A percentile compares a stretch with the other conserved stretches of the same genome.
Conservation (phyloP, 1,140 invertebrate species). For the Lepidostoma basale region DNA sequence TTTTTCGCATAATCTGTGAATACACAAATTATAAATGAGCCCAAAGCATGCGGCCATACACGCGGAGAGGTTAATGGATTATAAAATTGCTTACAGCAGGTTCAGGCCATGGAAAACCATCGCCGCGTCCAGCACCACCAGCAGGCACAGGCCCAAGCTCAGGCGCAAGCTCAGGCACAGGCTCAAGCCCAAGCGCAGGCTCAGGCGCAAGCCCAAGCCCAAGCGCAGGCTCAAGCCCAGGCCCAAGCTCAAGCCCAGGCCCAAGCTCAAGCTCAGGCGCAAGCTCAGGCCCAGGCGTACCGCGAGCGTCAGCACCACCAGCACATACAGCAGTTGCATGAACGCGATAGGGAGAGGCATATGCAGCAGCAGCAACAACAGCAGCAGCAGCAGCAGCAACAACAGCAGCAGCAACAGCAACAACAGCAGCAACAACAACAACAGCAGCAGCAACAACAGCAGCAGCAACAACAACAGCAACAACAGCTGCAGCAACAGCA, state of each 20-base stretch:
- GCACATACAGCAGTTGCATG: constrained; percentile 48
- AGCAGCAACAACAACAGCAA: constrained; percentile 45
- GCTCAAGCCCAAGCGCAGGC: constrained; percentile 45
- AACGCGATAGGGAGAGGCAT: constrained; percentile 43
- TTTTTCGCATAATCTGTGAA: too few species aligned
- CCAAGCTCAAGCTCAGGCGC: constrained; percentile 42
- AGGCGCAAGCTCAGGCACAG: constrained; percentile 42
- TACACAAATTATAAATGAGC: too few species aligned
- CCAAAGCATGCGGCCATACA: too few species aligned
- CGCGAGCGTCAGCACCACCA: constrained; percentile 52
- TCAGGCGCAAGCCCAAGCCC: constrained; percentile 21
- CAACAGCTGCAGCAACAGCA: constrained; percentile 53
- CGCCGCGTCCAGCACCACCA: constrained; percentile 48
- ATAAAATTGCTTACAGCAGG: too few species aligned
- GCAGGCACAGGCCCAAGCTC: constrained; percentile 47
- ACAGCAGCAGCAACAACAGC: constrained; percentile 51
- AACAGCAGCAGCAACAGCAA: constrained; percentile 50
- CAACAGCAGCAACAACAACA: constrained; percentile 53
- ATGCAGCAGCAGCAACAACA: constrained; percentile 48
- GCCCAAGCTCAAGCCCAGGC: constrained; percentile 46
- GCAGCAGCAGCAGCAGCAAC: constrained; percentile 48
- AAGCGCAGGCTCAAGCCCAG: constrained; percentile 18
- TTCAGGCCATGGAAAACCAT: constrained; percentile 41
- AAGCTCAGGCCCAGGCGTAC: constrained; percentile 45
- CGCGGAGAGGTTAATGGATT: too few species aligned